phyloP scores from a whole-genome alignment of 37 sponge, comb jelly and placozoan genomes.

The Haliclona indistincta region DNA sequence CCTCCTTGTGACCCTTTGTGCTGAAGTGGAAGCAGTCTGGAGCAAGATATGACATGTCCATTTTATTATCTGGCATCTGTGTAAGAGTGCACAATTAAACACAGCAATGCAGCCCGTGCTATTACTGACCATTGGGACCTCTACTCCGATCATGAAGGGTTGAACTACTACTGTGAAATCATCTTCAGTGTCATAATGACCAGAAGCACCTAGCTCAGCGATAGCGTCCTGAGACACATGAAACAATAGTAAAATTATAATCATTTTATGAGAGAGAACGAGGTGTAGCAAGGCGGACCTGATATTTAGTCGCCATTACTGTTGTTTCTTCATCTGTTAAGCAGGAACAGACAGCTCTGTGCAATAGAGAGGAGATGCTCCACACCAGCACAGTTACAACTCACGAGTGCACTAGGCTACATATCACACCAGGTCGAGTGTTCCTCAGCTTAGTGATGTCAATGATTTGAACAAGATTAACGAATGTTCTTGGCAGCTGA shows the following conservation, averaged over 20 bases:
- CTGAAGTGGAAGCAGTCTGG: constrained; percentile 81
- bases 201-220: constrained; percentile 1
- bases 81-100: neutral
- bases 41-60: constrained; percentile 59
- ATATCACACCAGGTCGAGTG: neutral
- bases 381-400: no score
- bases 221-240: neutral
- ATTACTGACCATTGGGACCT: constrained; percentile 3
- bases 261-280: neutral
- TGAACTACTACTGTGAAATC: constrained; percentile 59
- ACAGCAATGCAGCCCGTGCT: neutral
- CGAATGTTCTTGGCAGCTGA: constrained; percentile 34
- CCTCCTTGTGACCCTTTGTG: constrained; percentile 37
- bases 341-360: neutral
- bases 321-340: neutral
- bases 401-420: constrained; percentile 15
- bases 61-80: neutral
- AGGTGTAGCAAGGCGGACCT: no score
- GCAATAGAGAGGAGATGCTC: no score
- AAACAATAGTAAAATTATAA: neutral
- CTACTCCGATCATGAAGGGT: constrained; percentile 21
- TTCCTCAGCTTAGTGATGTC: constrained; percentile 26
- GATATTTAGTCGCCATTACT: neutral
- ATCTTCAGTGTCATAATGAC: constrained; percentile 9
- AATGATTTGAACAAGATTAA: constrained; percentile 36